phyloP scores from a whole-genome alignment of 2,888 invertebrate genomes.

The Pseudoips prasinana region DNA sequence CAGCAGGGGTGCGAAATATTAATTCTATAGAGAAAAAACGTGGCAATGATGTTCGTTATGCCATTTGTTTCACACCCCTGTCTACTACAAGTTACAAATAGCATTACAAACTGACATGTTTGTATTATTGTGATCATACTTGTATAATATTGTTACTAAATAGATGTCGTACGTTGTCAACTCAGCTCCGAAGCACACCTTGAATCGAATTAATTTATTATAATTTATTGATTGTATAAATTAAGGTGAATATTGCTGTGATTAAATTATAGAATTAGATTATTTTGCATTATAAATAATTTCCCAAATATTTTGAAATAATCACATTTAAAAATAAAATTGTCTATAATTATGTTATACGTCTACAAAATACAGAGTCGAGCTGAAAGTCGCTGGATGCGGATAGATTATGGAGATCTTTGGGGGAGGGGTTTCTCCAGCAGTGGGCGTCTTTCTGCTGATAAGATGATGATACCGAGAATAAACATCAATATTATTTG shows the following conservation, averaged over 20 bases:
- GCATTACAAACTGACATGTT: slow-evolving; percentile 66
- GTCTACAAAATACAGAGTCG: too few species aligned
- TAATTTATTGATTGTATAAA: slow-evolving; percentile 56
- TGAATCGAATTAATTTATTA: slow-evolving; percentile 68
- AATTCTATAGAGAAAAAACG: slow-evolving; percentile 68
- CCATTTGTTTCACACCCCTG: slow-evolving; percentile 69
- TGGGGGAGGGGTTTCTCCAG: too few species aligned
- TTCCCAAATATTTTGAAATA: too few species aligned
- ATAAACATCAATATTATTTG: slow-evolving; percentile 26
- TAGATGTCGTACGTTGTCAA: slow-evolving; percentile 59
- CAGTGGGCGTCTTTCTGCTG: too few species aligned
- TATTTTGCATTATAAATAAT: slow-evolving; percentile 38
- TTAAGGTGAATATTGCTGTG: slow-evolving; percentile 64
- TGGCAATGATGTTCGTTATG: slow-evolving; percentile 73
- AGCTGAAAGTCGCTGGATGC: too few species aligned
- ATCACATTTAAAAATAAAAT: slow-evolving; percentile 16
- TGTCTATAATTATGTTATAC: slow-evolving; percentile 32
- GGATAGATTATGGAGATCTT: too few species aligned
- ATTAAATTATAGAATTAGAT: slow-evolving; percentile 62
- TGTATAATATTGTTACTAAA: slow-evolving; percentile 59
- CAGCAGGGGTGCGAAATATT: slow-evolving; percentile 75
- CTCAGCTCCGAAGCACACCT: slow-evolving; percentile 45
- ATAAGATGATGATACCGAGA: too few species aligned
- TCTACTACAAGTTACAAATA: slow-evolving; percentile 51
- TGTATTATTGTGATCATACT: slow-evolving; percentile 51